phyloP scores from a whole-genome alignment of 37 sponge, comb jelly and placozoan genomes.

The Lycopodina hypogea region DNA sequence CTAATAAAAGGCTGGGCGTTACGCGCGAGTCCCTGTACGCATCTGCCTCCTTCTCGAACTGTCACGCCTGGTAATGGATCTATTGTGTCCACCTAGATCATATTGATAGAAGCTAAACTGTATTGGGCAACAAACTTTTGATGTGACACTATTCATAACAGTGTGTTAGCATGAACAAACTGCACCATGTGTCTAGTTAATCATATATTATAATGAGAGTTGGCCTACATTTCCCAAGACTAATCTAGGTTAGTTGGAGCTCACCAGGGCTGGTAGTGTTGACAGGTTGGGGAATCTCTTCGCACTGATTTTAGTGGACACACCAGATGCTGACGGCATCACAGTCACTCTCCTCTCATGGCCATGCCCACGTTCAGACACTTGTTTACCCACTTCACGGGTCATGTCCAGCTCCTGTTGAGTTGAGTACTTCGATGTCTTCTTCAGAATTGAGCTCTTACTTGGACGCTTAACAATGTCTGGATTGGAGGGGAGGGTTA shows the following conservation, averaged over 20 bases:
- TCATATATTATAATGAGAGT: too few species aligned
- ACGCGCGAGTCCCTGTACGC: background rate
- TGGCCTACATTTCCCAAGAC: too few species aligned
- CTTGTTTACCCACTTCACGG: background rate
- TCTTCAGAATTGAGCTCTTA: background rate
- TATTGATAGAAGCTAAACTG: background rate
- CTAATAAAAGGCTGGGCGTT: background rate
- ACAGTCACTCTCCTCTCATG: background rate
- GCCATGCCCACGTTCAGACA: background rate
- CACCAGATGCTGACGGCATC: background rate
- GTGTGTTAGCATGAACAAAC: too few species aligned
- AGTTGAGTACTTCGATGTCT: background rate
- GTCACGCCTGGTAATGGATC: slow-evolving; percentile 56
- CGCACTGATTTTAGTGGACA: background rate
- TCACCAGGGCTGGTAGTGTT: slow-evolving; percentile 40
- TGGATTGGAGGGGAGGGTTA: too few species aligned
- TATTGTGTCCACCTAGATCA: slow-evolving; percentile 53
- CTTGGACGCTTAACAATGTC: background rate
- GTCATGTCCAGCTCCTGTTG: too few species aligned
- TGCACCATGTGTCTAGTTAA: too few species aligned
- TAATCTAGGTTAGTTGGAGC: too few species aligned
- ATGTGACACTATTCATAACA: too few species aligned
- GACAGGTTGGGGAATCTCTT: slow-evolving; percentile 24
- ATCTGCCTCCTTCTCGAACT: slow-evolving; percentile 32
- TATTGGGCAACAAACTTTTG: too few species aligned